These are phyloP conservation scores for Thalassophryne amazonica DNA, from an alignment of 2,797 vertebrate species.

Conservation along the genomic window DNA sequence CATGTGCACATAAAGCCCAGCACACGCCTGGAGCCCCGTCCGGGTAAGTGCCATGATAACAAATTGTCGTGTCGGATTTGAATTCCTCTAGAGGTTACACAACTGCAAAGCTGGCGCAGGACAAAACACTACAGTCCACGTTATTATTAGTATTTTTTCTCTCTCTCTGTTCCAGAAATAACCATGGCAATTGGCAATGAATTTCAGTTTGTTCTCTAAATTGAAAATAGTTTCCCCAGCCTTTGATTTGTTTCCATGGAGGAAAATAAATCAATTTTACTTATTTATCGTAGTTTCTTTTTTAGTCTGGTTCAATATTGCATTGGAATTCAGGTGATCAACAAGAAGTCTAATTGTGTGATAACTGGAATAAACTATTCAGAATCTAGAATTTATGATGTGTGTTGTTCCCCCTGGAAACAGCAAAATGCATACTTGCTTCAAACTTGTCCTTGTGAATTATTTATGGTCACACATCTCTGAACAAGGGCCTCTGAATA, in stretches of 20 bases:
- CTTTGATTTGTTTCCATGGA: too few species aligned
- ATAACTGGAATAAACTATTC: constrained; percentile 5
- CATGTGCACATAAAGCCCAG: not conserved
- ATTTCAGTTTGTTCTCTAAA: not conserved
- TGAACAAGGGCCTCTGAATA: constrained; percentile 56
- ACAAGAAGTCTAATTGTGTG: too few species aligned
- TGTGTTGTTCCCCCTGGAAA: constrained; percentile 7
- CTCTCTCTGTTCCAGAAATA: constrained; percentile 7
- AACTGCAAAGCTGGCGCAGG: constrained; percentile 31
- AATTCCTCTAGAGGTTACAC: constrained; percentile 36
- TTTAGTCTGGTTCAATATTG: too few species aligned
- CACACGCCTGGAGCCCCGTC: not conserved
- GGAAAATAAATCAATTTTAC: not conserved
- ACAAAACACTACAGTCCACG: constrained; percentile 16
- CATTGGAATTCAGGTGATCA: too few species aligned
- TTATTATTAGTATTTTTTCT: too few species aligned
- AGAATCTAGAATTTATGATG: not conserved
- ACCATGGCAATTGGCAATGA: not conserved
- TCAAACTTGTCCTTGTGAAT: constrained; percentile 46
- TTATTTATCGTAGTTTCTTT: too few species aligned
- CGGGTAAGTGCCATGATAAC: constrained; percentile 46
- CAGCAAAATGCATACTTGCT: constrained; percentile 26
- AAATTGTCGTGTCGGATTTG: constrained; percentile 49
- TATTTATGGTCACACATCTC: constrained; percentile 53
- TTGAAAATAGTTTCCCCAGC: not conserved